Percentiles rank a stretch among this genome's conserved stretches.
Evolutionary conservation across 2,113 vertebrate genomes (phyloP).

Genomic region (Paradoxurus hermaphroditus): DNA sequence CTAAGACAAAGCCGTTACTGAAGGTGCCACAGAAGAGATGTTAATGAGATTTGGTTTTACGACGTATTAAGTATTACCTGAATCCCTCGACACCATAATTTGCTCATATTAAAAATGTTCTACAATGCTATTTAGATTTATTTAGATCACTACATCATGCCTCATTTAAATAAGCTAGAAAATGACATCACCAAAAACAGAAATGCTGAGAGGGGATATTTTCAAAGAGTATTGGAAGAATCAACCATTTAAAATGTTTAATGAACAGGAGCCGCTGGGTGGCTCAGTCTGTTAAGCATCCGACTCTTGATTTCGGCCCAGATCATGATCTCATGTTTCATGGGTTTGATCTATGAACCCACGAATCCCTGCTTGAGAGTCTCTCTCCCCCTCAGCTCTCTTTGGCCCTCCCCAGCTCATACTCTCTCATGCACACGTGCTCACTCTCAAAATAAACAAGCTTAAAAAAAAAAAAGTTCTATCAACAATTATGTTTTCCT

Average conservation of each 20-base stretch:
- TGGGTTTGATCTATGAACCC: too few relatives aligned
- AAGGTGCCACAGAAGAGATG: neutral
- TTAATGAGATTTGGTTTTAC: conserved; percentile 7
- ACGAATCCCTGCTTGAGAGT: too few relatives aligned
- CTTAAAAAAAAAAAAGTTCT: neutral
- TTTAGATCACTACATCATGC: neutral
- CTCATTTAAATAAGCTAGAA: conserved; percentile 37
- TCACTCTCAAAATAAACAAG: too few relatives aligned
- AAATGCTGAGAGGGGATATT: neutral
- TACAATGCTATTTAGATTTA: conserved; percentile 5
- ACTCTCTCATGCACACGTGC: too few relatives aligned
- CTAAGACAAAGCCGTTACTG: neutral
- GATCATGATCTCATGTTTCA: too few relatives aligned
- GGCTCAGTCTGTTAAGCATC: too few relatives aligned
- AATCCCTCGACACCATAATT: neutral
- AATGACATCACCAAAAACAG: neutral
- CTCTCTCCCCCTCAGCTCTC: too few relatives aligned
- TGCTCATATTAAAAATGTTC: neutral
- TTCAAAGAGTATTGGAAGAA: neutral
- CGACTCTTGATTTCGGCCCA: too few relatives aligned
- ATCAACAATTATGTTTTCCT: neutral
- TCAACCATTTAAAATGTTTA: neutral
- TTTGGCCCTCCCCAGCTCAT: too few relatives aligned
- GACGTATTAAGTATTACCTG: neutral
- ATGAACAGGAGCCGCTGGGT: neutral